Evolutionary conservation across 37 sponge, comb jelly and placozoan genomes (phyloP).

Genomic region (Bolinopsis microptera): DNA sequence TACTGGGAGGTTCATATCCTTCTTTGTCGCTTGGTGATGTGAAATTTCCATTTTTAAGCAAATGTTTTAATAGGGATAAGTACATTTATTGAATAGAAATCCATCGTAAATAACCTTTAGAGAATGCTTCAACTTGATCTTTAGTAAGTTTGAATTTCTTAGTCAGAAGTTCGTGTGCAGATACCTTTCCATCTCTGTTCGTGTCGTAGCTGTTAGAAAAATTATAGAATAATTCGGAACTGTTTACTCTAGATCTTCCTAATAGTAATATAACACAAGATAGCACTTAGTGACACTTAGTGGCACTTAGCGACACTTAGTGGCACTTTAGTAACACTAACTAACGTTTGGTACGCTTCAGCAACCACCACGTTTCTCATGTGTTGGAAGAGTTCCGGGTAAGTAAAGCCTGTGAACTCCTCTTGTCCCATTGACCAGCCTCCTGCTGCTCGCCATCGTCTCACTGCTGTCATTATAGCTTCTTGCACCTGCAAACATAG

Average conservation of each 20-base stretch:
- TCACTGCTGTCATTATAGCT: neutral
- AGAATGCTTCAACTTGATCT: neutral
- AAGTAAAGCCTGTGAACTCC: conserved; percentile 37
- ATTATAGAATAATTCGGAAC: neutral
- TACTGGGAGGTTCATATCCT: too few species aligned
- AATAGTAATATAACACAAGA: too few species aligned
- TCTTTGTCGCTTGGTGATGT: too few species aligned
- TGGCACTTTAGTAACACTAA: too few species aligned
- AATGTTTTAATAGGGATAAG: too few species aligned
- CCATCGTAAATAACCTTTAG: too few species aligned
- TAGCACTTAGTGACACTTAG: too few species aligned
- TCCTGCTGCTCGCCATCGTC: conserved; percentile 47
- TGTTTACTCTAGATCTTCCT: neutral
- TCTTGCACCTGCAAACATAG: too few species aligned
- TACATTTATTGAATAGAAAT: too few species aligned
- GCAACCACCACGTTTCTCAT: neutral
- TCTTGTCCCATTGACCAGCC: neutral
- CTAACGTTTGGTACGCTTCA: conserved; percentile 1
- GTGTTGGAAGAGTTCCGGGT: conserved; percentile 55
- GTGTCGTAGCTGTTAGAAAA: conserved; percentile 16
- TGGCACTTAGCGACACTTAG: too few species aligned
- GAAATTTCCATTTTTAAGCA: too few species aligned
- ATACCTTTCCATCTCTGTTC: neutral
- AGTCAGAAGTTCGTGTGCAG: neutral
- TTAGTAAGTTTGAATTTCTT: neutral